Conservation (phyloP, 2,797 vertebrate species). For the Decapterus maruadsi region DNA sequence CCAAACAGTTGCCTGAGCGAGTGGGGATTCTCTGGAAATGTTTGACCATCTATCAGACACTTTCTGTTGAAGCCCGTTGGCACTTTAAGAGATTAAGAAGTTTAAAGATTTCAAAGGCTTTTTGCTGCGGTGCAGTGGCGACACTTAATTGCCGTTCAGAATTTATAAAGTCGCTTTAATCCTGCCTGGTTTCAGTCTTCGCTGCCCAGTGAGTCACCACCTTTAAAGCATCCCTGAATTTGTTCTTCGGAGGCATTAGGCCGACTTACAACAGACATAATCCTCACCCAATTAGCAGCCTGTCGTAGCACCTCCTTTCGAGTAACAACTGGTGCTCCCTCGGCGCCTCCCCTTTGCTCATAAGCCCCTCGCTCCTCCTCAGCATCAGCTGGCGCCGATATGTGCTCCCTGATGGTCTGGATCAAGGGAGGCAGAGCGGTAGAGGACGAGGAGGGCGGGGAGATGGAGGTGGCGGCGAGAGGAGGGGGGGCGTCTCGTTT, state of each 20-base stretch:
- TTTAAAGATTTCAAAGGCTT: not conserved
- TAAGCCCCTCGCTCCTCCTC: conserved; percentile 37
- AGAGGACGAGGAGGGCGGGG: not conserved
- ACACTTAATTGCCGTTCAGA: not conserved
- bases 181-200: conserved; percentile 2
- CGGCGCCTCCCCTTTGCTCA: not conserved
- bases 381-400: conserved; percentile 49
- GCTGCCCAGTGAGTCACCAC: conserved; percentile 12
- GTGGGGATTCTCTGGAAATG: too few species aligned
- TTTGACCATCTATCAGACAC: too few species aligned
- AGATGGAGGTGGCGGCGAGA: not conserved
- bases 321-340: conserved; percentile 46
- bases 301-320: conserved; percentile 60
- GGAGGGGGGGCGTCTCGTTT: conserved; percentile 12
- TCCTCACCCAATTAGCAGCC: conserved; percentile 73
- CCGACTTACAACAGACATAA: conserved; percentile 43
- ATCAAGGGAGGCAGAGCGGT: not conserved
- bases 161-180: conserved; percentile 13
- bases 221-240: conserved; percentile 18
- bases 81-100: not conserved
- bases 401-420: conserved; percentile 23
- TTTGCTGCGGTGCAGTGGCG: not conserved
- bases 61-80: not conserved
- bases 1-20: too few species aligned
- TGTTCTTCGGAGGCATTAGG: conserved; percentile 40